Percentiles rank a stretch among this genome's conserved stretches.
Evolutionary conservation across 1,140 invertebrate genomes (phyloP).

Genomic region (Gerris buenoi): DNA sequence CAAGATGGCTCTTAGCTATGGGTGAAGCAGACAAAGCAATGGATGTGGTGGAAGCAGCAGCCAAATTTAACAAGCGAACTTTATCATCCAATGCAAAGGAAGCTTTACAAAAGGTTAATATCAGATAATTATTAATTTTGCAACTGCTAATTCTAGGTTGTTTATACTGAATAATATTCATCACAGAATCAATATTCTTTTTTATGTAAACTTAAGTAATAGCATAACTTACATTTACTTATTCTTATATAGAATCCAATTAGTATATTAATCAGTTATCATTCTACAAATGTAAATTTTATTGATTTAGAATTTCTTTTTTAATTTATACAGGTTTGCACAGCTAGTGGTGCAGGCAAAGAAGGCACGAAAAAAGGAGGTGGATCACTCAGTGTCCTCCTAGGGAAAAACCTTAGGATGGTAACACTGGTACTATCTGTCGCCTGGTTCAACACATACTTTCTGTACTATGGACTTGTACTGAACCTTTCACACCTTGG

Average conservation of each 20-base stretch:
- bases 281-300: no score
- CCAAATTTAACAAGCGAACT: constrained; percentile 41
- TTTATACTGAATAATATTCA: no score
- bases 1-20: constrained; percentile 63
- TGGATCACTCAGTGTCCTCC: not conserved
- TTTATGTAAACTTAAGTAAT: no score
- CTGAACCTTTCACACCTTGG: constrained; percentile 53
- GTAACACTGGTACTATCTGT: constrained; percentile 47
- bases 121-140: no score
- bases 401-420: constrained; percentile 34
- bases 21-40: constrained; percentile 52
- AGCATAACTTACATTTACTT: no score
- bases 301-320: not conserved
- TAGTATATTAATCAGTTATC: no score
- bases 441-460: constrained; percentile 55
- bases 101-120: not conserved
- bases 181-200: no score
- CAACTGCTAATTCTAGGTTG: no score
- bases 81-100: constrained; percentile 29
- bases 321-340: not conserved
- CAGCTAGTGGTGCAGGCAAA: not conserved
- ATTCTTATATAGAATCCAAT: no score
- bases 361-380: not conserved
- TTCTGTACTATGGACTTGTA: constrained; percentile 54
- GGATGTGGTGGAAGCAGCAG: constrained; percentile 48